Evolutionary conservation across 2,797 vertebrate genomes (phyloP).

Genomic region (Acropternis orthonyx): DNA sequence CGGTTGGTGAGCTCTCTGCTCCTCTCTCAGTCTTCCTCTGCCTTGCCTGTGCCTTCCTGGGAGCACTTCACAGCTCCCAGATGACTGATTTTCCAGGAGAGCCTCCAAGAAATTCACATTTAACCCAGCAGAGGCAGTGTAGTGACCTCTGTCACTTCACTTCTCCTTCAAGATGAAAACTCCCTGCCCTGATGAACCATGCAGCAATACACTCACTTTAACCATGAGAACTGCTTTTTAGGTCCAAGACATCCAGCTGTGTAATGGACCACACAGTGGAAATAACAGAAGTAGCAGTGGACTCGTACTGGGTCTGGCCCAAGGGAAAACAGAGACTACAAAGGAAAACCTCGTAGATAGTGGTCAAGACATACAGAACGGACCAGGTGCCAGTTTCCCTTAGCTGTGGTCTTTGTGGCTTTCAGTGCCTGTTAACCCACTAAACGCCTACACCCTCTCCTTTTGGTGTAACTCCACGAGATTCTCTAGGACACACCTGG

Average conservation of each 20-base stretch:
- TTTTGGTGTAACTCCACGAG: not conserved
- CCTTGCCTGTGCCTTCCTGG: not conserved
- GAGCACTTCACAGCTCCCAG: not conserved
- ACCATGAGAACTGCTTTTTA: not conserved
- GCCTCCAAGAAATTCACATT: not conserved
- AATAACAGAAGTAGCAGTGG: not conserved
- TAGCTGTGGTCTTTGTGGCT: not conserved
- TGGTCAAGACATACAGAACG: not conserved
- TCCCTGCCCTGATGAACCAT: not conserved
- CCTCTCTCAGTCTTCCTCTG: not conserved
- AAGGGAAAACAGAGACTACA: not conserved
- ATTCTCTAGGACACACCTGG: not conserved
- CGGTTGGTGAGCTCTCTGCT: not conserved
- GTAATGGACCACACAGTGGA: not conserved
- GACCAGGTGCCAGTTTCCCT: not conserved
- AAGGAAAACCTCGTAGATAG: not conserved
- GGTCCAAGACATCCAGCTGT: not conserved
- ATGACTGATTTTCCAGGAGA: not conserved
- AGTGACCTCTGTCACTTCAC: not conserved
- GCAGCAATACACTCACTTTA: not conserved
- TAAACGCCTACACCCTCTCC: not conserved
- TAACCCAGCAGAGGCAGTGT: not conserved
- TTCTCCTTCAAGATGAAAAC: not conserved
- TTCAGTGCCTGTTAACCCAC: not conserved
- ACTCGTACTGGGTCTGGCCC: not conserved